Conservation (phyloP, 2,797 vertebrate genomes). For the Tenualosa ilisha region DNA sequence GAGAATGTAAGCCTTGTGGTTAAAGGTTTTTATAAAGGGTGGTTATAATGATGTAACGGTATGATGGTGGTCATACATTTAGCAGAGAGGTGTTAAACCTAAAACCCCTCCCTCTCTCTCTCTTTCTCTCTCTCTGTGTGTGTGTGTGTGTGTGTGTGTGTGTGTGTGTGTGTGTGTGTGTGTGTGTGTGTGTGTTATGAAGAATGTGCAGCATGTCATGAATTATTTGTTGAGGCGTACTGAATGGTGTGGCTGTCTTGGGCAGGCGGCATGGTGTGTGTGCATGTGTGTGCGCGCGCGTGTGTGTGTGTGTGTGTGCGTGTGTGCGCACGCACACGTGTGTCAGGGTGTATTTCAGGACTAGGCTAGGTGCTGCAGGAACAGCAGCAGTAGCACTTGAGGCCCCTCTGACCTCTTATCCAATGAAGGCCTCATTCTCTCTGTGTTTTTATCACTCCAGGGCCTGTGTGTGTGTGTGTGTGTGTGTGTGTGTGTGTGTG, state of each 20-base stretch:
- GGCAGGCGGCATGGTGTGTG: neutral
- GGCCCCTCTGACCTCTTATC: neutral
- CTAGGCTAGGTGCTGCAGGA: neutral
- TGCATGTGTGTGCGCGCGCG: neutral
- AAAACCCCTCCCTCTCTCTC: no score
- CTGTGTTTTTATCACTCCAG: neutral
- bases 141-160: neutral
- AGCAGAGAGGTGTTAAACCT: no score
- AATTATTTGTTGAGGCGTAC: neutral
- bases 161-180: neutral
- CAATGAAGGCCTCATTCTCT: neutral
- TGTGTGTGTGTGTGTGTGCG: no score
- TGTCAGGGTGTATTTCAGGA: neutral
- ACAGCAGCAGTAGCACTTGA: neutral
- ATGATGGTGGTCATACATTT: no score
- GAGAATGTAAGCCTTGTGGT: no score
- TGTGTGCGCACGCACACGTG: neutral
- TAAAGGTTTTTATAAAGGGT: no score
- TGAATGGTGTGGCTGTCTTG: neutral
- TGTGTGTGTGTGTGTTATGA: neutral
- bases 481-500: neutral
- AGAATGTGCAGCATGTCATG: neutral
- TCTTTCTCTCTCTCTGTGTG: neutral
- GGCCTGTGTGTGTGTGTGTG: neutral
- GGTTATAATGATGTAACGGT: no score